phyloP scores from a whole-genome alignment of 2,888 invertebrate genomes.

The Sylvicola cinctus region DNA sequence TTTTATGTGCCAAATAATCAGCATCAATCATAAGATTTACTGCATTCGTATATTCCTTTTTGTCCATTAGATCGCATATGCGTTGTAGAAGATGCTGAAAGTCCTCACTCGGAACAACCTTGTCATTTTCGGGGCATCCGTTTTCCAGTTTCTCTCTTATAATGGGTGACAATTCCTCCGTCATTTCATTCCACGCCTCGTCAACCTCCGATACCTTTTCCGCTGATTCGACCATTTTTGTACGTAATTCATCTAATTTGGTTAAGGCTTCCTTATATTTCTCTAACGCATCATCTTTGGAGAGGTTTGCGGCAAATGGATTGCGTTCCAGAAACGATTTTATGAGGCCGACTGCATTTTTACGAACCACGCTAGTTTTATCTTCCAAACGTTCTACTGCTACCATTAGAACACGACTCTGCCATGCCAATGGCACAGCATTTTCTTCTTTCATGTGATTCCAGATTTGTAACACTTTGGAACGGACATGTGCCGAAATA shows the following conservation, averaged over 20 bases:
- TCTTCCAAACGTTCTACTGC: conserved; percentile 56
- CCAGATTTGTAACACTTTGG: conserved; percentile 71
- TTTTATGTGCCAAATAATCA: conserved; percentile 19
- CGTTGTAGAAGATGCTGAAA: not conserved
- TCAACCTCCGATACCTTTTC: conserved; percentile 29
- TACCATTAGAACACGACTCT: conserved; percentile 43
- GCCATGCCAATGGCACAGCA: conserved; percentile 53
- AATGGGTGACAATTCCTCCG: conserved; percentile 16
- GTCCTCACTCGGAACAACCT: conserved; percentile 9
- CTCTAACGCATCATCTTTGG: conserved; percentile 35
- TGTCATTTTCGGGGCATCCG: conserved; percentile 14
- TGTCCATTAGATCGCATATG: conserved; percentile 6
- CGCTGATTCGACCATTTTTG: conserved; percentile 34
- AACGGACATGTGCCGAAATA: conserved; percentile 62
- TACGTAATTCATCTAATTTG: conserved; percentile 22
- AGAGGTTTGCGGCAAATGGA: conserved; percentile 52
- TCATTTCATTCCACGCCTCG: conserved; percentile 19
- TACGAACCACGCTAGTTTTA: conserved; percentile 66
- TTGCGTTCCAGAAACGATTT: conserved; percentile 62
- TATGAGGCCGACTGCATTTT: conserved; percentile 39
- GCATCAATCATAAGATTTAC: conserved; percentile 18
- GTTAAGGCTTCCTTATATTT: conserved; percentile 28
- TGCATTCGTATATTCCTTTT: conserved; percentile 20
- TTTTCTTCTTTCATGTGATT: conserved; percentile 53
- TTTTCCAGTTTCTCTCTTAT: conserved; percentile 16